Evolutionary conservation across 2,113 vertebrate species (phyloP), one percentile per base, ranked within the genome.

Genomic region (Channa maculata): DNA sequence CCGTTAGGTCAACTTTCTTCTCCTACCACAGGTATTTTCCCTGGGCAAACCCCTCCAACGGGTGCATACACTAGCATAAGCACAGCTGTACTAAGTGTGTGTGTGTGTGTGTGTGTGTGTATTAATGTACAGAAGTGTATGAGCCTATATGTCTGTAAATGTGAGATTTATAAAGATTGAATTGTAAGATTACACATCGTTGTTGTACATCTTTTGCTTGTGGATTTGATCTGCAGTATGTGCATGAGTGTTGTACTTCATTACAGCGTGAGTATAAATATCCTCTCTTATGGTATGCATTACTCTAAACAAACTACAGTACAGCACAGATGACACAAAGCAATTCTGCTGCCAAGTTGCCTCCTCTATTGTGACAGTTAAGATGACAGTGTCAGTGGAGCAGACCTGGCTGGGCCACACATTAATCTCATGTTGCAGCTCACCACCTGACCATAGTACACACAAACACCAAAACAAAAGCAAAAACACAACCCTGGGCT

Each of bases 1-100:
- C 84, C 71, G 86, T 82, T 80, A 82, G 82, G 69, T 82, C 87
- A 85, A 86, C 75, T 68, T 83, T 83, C 77, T 79, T 87, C 79
- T 78, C 60, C 70, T 60, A 83, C 86, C 80, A 76, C 75, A 89
- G 87, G 88, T 89, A 88, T 88, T 90, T 90, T 79, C 81, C 82
- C 65, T 83, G 82, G 89, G 83, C 72, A 77, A 76, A 57, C 76
- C 86, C 80, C 79, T 65, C 64, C 44, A 54, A 39, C 62, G 66
- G 60, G 66, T 65, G 79, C 88, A 75, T 75, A 54, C 45, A 36
- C 33, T 34, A 61, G 60, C 77, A 59, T 54, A 79, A 77, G 59
- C 63, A 65, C 75, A 88, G 71, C 68, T 83, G 63, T 65, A 71
- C 33, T 11, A 50, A 64, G 58, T 52, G 50, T 68, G 52, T 52